Evolutionary conservation across 2,797 vertebrate genomes (phyloP).

Genomic region (Gouania willdenowi): DNA sequence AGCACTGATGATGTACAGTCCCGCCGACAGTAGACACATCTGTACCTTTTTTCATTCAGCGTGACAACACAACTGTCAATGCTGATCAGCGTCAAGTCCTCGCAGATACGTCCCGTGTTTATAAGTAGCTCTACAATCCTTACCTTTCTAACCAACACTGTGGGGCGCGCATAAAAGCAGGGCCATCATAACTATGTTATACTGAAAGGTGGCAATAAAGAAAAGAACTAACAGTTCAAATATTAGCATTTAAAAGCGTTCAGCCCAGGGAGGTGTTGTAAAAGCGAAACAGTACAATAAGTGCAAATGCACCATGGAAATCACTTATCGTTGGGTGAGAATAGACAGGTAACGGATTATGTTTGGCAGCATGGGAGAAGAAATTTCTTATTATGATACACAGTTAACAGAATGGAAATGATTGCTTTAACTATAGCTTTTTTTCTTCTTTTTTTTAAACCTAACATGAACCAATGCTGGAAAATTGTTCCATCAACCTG

Average conservation of each 20-base stretch:
- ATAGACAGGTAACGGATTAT: constrained; percentile 45
- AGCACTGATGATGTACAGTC: background rate
- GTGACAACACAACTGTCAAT: constrained; percentile 27
- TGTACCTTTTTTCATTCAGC: constrained; percentile 4
- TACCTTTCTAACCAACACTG: constrained; percentile 1
- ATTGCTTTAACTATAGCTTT: constrained; percentile 8
- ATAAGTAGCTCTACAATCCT: background rate
- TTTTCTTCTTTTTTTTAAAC: background rate
- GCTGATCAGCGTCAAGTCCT: constrained; percentile 24
- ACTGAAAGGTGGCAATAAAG: constrained; percentile 1
- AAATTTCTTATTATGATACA: constrained; percentile 35
- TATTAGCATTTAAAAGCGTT: constrained; percentile 8
- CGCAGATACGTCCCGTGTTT: background rate
- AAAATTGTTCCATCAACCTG: constrained; percentile 20
- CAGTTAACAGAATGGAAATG: constrained; percentile 21
- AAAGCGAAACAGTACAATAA: constrained; percentile 26
- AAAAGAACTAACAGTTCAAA: constrained; percentile 10
- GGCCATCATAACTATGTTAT: background rate
- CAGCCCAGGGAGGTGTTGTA: constrained; percentile 11
- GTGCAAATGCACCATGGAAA: constrained; percentile 36
- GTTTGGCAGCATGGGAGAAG: constrained; percentile 34
- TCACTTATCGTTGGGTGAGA: constrained; percentile 40
- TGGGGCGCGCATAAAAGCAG: background rate
- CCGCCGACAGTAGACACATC: constrained; percentile 9
- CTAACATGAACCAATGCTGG: constrained; percentile 25